Conservation (phyloP, 2,888 invertebrate species). For the Prostheceraeus crozeri region DNA sequence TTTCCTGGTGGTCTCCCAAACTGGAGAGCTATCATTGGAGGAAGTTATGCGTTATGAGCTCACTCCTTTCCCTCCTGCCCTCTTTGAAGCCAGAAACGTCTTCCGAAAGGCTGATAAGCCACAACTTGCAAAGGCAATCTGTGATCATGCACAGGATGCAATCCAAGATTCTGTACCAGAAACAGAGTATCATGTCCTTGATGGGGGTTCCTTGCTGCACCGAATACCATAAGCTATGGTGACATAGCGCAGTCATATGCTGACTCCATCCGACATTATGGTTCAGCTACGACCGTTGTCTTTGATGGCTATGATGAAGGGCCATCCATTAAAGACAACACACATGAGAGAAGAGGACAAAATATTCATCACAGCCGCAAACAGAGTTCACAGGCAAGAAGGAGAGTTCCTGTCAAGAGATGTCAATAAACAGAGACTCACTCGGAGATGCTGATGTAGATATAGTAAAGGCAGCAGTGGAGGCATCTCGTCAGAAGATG, state of each 20-base stretch:
- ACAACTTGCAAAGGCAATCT: too few relatives aligned
- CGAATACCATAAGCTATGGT: conserved; percentile 39
- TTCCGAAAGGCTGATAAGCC: too few relatives aligned
- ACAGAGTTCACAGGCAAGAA: conserved; percentile 39
- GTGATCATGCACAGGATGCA: too few relatives aligned
- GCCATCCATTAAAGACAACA: conserved; percentile 38
- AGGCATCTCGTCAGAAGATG: conserved; percentile 1
- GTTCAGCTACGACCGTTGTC: conserved; percentile 37
- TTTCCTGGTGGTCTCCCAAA: conserved; percentile 24
- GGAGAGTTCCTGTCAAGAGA: conserved; percentile 37
- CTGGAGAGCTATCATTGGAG: conserved; percentile 26
- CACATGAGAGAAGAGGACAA: conserved; percentile 28
- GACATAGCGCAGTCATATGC: too few relatives aligned
- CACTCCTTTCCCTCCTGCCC: conserved; percentile 34
- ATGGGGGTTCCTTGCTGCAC: conserved; percentile 40
- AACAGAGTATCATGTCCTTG: conserved; percentile 39
- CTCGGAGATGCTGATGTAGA: conserved; percentile 38
- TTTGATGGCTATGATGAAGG: conserved; percentile 38
- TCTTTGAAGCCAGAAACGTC: conserved; percentile 35
- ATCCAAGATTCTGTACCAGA: conserved; percentile 9
- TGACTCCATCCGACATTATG: too few relatives aligned
- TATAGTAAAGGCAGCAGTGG: conserved; percentile 17
- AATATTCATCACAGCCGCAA: conserved; percentile 24
- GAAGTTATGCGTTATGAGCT: conserved; percentile 25
- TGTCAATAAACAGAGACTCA: conserved; percentile 39